Evolutionary conservation across 2,888 invertebrate species (phyloP).

Genomic region (Epistrophe grossulariae): DNA sequence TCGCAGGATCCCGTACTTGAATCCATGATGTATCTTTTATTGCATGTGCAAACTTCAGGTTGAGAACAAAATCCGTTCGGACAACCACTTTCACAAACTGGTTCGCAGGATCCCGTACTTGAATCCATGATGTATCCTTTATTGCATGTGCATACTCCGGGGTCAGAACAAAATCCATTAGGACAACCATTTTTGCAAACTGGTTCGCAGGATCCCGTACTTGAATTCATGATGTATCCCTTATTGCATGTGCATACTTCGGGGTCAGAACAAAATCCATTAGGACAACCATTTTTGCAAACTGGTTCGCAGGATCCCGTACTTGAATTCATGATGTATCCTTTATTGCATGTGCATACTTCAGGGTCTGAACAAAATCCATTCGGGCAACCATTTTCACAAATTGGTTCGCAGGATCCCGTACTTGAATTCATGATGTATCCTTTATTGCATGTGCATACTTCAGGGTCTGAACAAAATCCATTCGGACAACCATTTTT

Average conservation of each 20-base stretch:
- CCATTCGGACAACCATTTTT: slow-evolving; percentile 79
- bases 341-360: slow-evolving; percentile 77
- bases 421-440: slow-evolving; percentile 57
- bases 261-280: slow-evolving; percentile 71
- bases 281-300: slow-evolving; percentile 56
- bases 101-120: slow-evolving; percentile 77
- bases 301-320: slow-evolving; percentile 50
- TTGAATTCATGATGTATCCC: slow-evolving; percentile 71
- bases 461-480: slow-evolving; percentile 8
- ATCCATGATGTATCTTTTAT: slow-evolving; percentile 84
- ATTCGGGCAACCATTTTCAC: slow-evolving; percentile 76
- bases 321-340: slow-evolving; percentile 55
- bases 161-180: slow-evolving; percentile 80
- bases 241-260: slow-evolving; percentile 77
- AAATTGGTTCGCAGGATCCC: slow-evolving; percentile 74
- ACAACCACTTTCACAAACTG: slow-evolving; percentile 78
- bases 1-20: slow-evolving; percentile 60
- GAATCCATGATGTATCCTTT: slow-evolving; percentile 75
- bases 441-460: slow-evolving; percentile 75
- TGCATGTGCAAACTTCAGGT: slow-evolving; percentile 85
- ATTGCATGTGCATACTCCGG: slow-evolving; percentile 78
- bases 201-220: slow-evolving; percentile 79
- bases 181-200: slow-evolving; percentile 77
- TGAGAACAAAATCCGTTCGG: slow-evolving; percentile 85
- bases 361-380: slow-evolving; percentile 78